These are phyloP conservation scores for Chrysotoxum bicinctum DNA, from an alignment of 2,888 invertebrate species.

Conservation along the genomic window DNA sequence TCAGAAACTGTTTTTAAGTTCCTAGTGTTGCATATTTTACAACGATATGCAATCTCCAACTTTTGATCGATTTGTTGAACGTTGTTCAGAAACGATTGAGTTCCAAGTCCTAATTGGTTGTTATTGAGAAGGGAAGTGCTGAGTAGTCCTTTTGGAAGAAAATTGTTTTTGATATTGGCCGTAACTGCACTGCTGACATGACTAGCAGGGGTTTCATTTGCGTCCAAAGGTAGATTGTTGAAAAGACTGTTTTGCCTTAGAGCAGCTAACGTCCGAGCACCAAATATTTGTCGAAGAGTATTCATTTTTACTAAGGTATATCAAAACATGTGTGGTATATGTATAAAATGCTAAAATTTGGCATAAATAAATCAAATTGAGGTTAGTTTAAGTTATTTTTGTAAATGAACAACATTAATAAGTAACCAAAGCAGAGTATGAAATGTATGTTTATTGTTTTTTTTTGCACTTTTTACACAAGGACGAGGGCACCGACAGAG, in stretches of 20 bases:
- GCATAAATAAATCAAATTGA: background rate
- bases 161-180: constrained; percentile 7
- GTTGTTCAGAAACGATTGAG: constrained; percentile 71
- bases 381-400: background rate
- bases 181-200: constrained; percentile 26
- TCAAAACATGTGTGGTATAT: constrained; percentile 40
- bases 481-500: too few relatives aligned
- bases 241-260: constrained; percentile 55
- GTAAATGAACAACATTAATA: too few relatives aligned
- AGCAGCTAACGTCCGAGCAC: constrained; percentile 57
- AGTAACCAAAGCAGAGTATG: too few relatives aligned
- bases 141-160: constrained; percentile 39
- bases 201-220: constrained; percentile 24
- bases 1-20: constrained; percentile 79
- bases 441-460: too few relatives aligned
- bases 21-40: constrained; percentile 79
- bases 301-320: constrained; percentile 45
- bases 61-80: constrained; percentile 78
- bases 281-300: constrained; percentile 59
- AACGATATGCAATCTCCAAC: constrained; percentile 78
- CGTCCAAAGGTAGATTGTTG: constrained; percentile 35
- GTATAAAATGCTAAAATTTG: background rate
- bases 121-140: constrained; percentile 25
- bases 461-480: too few relatives aligned
- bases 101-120: constrained; percentile 40